These are phyloP conservation scores for Saxicola maurus DNA, from an alignment of 2,797 vertebrate species.

Conservation along the genomic window DNA sequence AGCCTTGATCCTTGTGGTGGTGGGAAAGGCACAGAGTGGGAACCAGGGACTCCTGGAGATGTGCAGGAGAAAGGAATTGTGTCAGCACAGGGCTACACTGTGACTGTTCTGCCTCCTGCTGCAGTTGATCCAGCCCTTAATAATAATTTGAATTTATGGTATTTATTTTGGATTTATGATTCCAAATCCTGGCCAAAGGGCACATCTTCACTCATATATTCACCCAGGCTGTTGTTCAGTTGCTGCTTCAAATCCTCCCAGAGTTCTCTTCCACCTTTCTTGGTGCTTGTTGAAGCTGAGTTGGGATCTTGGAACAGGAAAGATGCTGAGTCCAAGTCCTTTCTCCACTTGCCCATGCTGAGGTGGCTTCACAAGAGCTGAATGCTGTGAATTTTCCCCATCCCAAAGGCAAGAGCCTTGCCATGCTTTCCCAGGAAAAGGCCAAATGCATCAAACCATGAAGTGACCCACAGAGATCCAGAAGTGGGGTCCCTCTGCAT, in stretches of 20 bases:
- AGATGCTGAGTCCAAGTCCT: background rate
- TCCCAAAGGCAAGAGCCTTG: background rate
- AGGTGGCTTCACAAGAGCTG: background rate
- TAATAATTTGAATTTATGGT: background rate
- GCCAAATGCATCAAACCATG: too few relatives aligned
- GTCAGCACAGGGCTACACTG: background rate
- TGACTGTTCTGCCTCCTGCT: background rate
- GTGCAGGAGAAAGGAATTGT: background rate
- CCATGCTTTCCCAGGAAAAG: background rate
- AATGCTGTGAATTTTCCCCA: background rate
- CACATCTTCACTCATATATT: background rate
- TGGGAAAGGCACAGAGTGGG: background rate
- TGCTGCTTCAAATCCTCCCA: background rate
- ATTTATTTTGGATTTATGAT: background rate
- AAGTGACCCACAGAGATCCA: background rate
- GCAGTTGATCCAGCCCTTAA: background rate
- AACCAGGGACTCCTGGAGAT: background rate
- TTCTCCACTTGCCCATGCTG: background rate
- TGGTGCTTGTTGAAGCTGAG: fast-evolving
- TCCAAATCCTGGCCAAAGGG: background rate
- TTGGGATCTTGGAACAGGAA: background rate
- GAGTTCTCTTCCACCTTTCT: background rate
- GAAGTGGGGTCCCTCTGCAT: background rate
- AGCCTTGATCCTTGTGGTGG: background rate
- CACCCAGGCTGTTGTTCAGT: background rate